These are phyloP conservation scores for Cyanocitta stelleri DNA, from an alignment of 2,113 vertebrate genomes.

Conservation along the genomic window DNA sequence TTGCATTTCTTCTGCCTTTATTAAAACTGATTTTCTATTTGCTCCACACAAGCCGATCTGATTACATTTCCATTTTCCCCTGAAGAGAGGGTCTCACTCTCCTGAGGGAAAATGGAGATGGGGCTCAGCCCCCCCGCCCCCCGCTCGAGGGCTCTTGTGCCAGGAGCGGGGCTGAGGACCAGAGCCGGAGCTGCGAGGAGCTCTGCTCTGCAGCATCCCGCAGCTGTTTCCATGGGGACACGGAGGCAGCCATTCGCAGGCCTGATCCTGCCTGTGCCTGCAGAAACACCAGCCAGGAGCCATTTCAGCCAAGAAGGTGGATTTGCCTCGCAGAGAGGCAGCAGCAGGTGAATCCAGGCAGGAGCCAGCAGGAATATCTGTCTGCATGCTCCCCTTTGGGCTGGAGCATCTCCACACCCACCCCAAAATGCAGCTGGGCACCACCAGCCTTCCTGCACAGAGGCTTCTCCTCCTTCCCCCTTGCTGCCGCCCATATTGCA, in stretches of 20 bases:
- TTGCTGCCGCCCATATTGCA: fast-evolving
- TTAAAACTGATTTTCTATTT: constrained; percentile 83
- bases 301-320: fast-evolving
- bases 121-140: not conserved
- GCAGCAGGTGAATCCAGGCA: not conserved
- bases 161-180: not conserved
- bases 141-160: constrained; percentile 19
- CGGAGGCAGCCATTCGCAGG: not conserved
- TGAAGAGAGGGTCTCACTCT: constrained; percentile 40
- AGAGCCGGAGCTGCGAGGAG: fast-evolving
- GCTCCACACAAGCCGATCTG: constrained; percentile 77
- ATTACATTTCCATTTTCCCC: constrained; percentile 79
- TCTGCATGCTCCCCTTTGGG: fast-evolving
- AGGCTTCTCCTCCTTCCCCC: not conserved
- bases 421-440: not conserved
- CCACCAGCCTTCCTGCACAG: not conserved
- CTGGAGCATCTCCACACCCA: not conserved
- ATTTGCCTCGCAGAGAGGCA: fast-evolving
- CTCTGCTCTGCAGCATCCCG: not conserved
- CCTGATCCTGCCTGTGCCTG: not conserved
- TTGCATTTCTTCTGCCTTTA: constrained; percentile 79
- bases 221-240: constrained; percentile 63
- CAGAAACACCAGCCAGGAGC: not conserved
- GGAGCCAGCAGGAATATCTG: not conserved
- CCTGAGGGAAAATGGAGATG: not conserved